These are phyloP conservation scores for Papilio aristodemus DNA, from an alignment of 1,140 invertebrate genomes.

Conservation along the genomic window DNA sequence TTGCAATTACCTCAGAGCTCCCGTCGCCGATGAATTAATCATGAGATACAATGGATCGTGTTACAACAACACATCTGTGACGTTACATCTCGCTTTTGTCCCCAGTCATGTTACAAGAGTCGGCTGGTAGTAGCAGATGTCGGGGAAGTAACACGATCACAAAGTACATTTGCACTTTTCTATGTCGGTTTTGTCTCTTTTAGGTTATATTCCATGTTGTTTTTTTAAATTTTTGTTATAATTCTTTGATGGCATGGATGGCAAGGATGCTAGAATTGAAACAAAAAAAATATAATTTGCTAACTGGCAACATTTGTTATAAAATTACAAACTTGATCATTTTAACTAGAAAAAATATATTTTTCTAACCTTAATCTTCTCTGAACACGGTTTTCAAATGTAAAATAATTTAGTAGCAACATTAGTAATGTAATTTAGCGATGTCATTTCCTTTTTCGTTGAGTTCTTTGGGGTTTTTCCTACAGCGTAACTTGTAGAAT, in stretches of 20 bases:
- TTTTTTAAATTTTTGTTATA: too few relatives aligned
- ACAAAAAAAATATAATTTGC: too few relatives aligned
- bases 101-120: not conserved
- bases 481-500: not conserved
- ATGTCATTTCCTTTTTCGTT: not conserved
- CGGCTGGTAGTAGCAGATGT: not conserved
- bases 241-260: too few relatives aligned
- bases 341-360: not conserved
- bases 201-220: too few relatives aligned
- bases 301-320: too few relatives aligned
- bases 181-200: too few relatives aligned
- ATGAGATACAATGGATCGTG: not conserved
- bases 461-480: not conserved
- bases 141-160: not conserved
- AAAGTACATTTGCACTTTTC: too few relatives aligned
- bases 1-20: slow-evolving; percentile 14
- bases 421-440: not conserved
- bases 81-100: not conserved
- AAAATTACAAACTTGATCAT: too few relatives aligned
- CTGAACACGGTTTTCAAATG: not conserved
- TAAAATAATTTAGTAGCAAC: not conserved
- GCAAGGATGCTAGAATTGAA: too few relatives aligned
- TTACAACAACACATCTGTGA: slow-evolving; percentile 5
- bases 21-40: slow-evolving; percentile 10
- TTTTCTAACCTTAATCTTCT: not conserved